Base-by-base conservation (phyloP, 1,140 invertebrate species). In the Cephus cinctus region DNA sequence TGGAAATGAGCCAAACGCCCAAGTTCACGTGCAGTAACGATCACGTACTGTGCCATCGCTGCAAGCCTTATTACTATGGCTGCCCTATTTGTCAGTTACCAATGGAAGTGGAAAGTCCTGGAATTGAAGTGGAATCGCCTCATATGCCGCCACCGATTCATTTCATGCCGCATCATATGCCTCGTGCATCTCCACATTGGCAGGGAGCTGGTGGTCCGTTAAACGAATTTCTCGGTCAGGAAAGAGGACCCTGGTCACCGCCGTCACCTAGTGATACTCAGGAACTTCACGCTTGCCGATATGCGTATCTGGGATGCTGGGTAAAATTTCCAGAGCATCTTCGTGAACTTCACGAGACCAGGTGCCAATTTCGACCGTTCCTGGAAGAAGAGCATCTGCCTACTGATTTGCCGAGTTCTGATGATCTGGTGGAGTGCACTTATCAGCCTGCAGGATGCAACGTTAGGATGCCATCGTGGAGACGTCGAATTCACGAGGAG, bases 361-460 rank as follows among this genome's bases (percentile, higher is more conserved):
- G 69, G 67, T 75, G 72, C 19, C 69, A 71, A 20, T 73, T 71
- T 38, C 65, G 67, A 16, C 68, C 65, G 5, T 48, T 66, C 31
- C 41, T 67, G 1, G 69, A 72, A 21, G 54, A 64, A 3, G 56
- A 70, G n/a, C 30, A 41, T 2, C 38, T 65, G 9, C 55, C 69
- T 11, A 67, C 64, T n/a, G 66, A 71, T 40, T 25, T 69, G 1
- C 15, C 6, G 35, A 53, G 16, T n/a, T n/a, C n/a, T n/a, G 51
- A 57, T 12, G 53, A 64, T 15, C 11, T 68, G 5, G 39, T 59
- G 1, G 47, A 58, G 3, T 75, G 73, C 38, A 38, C 20, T 2
- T 67, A 66, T 23, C 35, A 35, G 6, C 5, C 30, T 2, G 47
- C 46, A 0, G 71, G 73, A 3, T 75, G 73, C n/a, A 64, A 53